Conservation (phyloP, 2,113 vertebrate genomes). For the Erythrolamprus reginae region DNA sequence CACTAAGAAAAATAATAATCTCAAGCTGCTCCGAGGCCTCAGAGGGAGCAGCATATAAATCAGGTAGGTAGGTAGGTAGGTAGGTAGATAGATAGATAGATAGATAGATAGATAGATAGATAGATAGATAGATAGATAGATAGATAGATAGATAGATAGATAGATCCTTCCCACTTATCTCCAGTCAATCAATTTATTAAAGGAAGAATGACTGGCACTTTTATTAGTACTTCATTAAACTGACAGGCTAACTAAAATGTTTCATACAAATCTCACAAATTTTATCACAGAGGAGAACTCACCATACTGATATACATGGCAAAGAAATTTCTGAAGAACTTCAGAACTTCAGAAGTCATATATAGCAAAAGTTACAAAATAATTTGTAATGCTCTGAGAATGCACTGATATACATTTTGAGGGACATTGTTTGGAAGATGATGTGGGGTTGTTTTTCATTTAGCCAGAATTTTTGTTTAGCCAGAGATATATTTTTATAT, state of each 20-base stretch:
- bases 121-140: too few species aligned
- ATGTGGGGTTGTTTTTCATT: too few species aligned
- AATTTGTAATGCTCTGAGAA: background rate
- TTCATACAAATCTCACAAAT: background rate
- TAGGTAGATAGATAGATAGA: too few species aligned
- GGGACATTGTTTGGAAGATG: too few species aligned
- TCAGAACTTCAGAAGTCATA: background rate
- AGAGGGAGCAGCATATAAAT: too few species aligned
- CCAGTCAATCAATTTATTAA: background rate
- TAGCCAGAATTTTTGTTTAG: background rate
- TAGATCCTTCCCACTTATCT: background rate
- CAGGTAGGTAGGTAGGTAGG: too few species aligned
- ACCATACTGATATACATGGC: background rate
- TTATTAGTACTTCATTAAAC: background rate
- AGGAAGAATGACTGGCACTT: background rate
- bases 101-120: too few species aligned
- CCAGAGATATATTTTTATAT: background rate
- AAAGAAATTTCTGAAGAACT: background rate
- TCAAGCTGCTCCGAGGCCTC: too few species aligned
- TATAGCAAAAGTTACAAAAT: background rate
- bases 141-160: too few species aligned
- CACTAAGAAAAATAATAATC: background rate
- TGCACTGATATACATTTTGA: too few species aligned
- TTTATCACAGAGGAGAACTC: background rate
- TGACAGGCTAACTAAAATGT: background rate